Evolutionary conservation across 2,888 invertebrate genomes (phyloP).

Genomic region (Netelia melanura): DNA sequence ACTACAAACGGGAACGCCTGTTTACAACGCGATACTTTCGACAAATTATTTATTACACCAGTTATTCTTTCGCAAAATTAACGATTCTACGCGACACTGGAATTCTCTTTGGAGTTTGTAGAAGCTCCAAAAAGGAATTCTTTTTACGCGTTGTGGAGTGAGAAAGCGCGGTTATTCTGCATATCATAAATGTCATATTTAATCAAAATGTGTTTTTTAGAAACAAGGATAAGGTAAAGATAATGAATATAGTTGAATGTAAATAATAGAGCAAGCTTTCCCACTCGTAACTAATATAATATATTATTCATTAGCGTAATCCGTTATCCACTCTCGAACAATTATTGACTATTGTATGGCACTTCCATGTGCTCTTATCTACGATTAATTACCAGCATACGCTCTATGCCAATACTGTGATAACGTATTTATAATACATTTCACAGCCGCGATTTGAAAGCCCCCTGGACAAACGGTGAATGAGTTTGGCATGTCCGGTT

Average conservation of each 20-base stretch:
- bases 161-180: too few species aligned
- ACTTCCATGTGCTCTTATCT: slow-evolving; percentile 25
- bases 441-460: slow-evolving; percentile 36
- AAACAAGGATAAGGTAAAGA: neutral
- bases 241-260: neutral
- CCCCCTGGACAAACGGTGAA: neutral
- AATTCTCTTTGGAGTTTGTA: too few species aligned
- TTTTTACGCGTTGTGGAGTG: too few species aligned
- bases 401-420: neutral
- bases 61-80: too few species aligned
- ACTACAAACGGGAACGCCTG: slow-evolving; percentile 32
- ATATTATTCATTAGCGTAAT: slow-evolving; percentile 9
- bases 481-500: neutral
- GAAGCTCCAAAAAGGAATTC: too few species aligned
- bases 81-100: too few species aligned
- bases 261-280: neutral
- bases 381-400: slow-evolving; percentile 29
- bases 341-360: neutral
- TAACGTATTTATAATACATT: slow-evolving; percentile 33
- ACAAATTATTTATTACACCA: too few species aligned
- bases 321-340: slow-evolving; percentile 5
- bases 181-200: neutral
- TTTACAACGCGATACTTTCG: too few species aligned
- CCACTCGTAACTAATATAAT: neutral
- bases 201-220: neutral